A percentile compares a stretch with the other conserved stretches of the same genome.
phyloP scores from a whole-genome alignment of 1,140 invertebrate genomes.

The Solen grandis region DNA sequence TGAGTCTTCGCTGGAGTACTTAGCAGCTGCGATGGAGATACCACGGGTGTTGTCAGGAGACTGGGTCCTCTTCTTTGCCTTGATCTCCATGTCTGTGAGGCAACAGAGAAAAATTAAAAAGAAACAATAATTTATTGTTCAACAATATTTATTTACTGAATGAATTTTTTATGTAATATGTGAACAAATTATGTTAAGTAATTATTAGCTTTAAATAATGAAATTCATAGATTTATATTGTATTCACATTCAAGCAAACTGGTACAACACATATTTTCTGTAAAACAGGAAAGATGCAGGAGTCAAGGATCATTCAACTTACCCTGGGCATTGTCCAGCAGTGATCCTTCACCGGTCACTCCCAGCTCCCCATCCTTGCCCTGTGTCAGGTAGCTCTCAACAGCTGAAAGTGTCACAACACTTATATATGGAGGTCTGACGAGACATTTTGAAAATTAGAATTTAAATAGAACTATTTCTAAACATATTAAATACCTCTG shows the following conservation, averaged over 20 bases:
- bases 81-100: slow-evolving; percentile 60
- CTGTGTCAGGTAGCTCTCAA: slow-evolving; percentile 79
- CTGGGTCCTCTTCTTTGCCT: slow-evolving; percentile 67
- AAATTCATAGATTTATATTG: no score
- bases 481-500: neutral
- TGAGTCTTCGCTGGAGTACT: slow-evolving; percentile 80
- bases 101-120: neutral
- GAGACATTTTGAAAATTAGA: neutral
- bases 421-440: no score
- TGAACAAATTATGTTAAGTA: no score
- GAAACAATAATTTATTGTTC: no score
- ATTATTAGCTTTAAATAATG: no score
- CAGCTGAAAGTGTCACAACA: slow-evolving; percentile 70
- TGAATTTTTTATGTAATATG: no score
- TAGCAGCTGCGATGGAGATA: slow-evolving; percentile 78
- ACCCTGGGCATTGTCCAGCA: slow-evolving; percentile 79
- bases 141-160: no score
- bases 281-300: no score
- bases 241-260: no score
- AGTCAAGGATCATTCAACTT: no score
- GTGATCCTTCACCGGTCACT: slow-evolving; percentile 79
- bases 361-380: slow-evolving; percentile 79
- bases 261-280: no score
- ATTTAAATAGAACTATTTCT: neutral
- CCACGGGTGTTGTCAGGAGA: slow-evolving; percentile 74